Evolutionary conservation across 2,888 invertebrate genomes (phyloP), one percentile per base, ranked within the genome.

Genomic region (Germaria angustata): DNA sequence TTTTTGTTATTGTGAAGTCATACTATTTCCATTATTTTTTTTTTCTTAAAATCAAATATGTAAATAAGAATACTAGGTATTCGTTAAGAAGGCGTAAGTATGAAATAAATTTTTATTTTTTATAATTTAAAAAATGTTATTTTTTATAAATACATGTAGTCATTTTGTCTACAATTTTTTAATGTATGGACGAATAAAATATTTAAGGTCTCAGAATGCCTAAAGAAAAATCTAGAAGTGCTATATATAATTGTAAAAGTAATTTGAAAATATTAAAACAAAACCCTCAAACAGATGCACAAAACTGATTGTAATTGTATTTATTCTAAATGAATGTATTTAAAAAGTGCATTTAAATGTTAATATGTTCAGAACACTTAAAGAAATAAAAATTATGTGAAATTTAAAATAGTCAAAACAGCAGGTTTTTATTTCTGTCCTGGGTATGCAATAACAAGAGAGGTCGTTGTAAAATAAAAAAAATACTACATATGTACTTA

Each of bases 21-120:
- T 59, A 20, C 11, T 9, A 57, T 63, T 13, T 59, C 36, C 39
- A 17, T 46, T 63, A 39, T 39, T 24, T 73, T 32, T 24, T 79
- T 68, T 57, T 61, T 53, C 34, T 65, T 41, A 20, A 51, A 61
- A 15, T 61, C 32, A 41, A 65, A 65, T 44, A 20, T 77, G 13
- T 66, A 57, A 61, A 55, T 22, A 66, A 63, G 77, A 77, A 77
- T 81, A 77, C 81, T 61, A 72, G 39, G 81, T 81, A 81, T 81
- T 77, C 76, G 68, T 61, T 44, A 59, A 34, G 32, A 51, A 68
- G 51, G 20, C 57, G 76, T 81, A 76, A 81, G 76, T 76, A 76
- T 76, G n/a, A 77, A 80, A 71, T 76, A 72, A 66, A 81, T 76
- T 15, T 65, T 69, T 71, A 51, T 61, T 76, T 63, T 68, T 72